phyloP scores from a whole-genome alignment of 2,113 vertebrate species.

The Grallaria varia region DNA sequence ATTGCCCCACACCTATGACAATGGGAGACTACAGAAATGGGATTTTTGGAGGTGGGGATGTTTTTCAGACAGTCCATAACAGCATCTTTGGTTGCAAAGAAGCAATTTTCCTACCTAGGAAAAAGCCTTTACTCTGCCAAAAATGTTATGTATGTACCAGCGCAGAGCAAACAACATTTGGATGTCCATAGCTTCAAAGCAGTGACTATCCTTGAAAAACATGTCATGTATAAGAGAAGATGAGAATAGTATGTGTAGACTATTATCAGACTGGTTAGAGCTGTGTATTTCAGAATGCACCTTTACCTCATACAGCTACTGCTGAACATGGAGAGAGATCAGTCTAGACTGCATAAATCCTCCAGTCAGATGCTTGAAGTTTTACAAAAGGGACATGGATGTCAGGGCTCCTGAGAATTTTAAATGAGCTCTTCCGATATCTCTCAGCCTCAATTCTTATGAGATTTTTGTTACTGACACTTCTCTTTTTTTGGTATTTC shows the following conservation, averaged over 20 bases:
- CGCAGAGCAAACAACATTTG: neutral
- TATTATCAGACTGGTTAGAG: neutral
- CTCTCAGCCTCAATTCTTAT: neutral
- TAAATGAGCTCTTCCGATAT: neutral
- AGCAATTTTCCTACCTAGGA: neutral
- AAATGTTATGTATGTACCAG: neutral
- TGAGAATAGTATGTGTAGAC: neutral
- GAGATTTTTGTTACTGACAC: neutral
- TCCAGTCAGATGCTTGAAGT: neutral
- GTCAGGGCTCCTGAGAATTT: neutral
- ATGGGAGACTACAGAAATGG: neutral
- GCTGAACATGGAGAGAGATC: neutral
- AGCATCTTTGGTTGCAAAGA: neutral
- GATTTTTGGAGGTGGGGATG: neutral
- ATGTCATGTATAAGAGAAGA: neutral
- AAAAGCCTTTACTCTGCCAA: neutral
- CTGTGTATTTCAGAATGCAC: neutral
- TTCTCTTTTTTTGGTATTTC: neutral
- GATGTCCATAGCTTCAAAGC: neutral
- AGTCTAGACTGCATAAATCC: neutral
- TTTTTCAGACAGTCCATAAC: neutral
- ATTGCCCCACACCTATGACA: neutral
- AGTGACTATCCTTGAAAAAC: neutral
- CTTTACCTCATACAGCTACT: neutral
- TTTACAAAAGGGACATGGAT: neutral